A percentile compares a stretch with the other conserved stretches of the same genome.
phyloP scores from a whole-genome alignment of 2,113 vertebrate species.

The Echinops telfairi region DNA sequence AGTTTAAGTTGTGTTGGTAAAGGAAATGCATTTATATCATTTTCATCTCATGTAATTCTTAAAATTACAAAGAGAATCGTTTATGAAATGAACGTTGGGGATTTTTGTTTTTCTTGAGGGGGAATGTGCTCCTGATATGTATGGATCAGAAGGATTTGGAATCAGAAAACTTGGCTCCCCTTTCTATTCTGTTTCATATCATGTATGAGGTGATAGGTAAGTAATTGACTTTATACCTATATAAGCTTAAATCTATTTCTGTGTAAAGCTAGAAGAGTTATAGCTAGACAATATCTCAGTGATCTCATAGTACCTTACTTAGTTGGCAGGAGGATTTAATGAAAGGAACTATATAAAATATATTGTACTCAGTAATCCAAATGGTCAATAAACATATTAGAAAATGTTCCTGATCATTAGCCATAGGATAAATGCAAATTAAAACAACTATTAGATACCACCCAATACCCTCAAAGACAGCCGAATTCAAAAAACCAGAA shows the following conservation, averaged over 20 bases:
- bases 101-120: background rate
- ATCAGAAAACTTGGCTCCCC: background rate
- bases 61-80: background rate
- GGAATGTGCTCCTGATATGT: background rate
- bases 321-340: background rate
- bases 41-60: background rate
- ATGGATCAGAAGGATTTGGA: background rate
- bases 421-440: too few species aligned
- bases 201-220: background rate
- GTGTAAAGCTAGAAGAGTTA: background rate
- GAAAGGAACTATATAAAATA: background rate
- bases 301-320: background rate
- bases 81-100: background rate
- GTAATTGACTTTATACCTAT: background rate
- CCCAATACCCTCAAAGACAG: too few species aligned
- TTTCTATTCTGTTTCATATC: background rate
- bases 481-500: too few species aligned
- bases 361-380: background rate
- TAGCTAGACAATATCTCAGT: background rate
- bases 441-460: too few species aligned
- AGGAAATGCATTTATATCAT: conserved; percentile 1
- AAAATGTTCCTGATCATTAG: too few species aligned
- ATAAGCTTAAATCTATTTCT: background rate
- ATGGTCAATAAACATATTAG: too few species aligned
- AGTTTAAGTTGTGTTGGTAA: background rate